Base-by-base conservation (phyloP, 2,113 vertebrate genomes). In the Oreocharis arfaki region DNA sequence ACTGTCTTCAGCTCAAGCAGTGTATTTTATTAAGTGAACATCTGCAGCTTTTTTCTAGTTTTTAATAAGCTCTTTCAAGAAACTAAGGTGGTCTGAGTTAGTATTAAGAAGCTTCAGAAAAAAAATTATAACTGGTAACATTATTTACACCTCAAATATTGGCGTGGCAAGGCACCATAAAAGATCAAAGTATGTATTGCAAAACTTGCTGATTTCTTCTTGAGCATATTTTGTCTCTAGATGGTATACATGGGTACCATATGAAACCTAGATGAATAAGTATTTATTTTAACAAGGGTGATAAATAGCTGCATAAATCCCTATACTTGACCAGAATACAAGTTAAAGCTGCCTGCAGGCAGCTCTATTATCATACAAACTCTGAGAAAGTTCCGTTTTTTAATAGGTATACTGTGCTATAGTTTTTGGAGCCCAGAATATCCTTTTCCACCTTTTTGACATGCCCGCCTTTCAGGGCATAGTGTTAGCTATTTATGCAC, bases 351-450 rank as follows among this genome's bases (percentile, higher is more conserved):
- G 42, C 42, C 61, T 87, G 17, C 33, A 88, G 53, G 32, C 61
- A 73, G 50, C 37, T 92, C 37, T 87, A 10, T 95, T 94, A 88
- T 88, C 89, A 87, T 82, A 71, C 7, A 8, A 68, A 68, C 59
- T 94, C 53, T 90, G 16, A 92, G 71, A 90, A 90, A 80, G 30
- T 73, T 84, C 49, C 26, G 7, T 60, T 86, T 84, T 90, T 83
- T 50, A 88, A 47, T 87, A 33, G 42, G 30, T 30, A 15, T 55
- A n/a, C 74, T 89, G 27, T 93, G 60, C 67, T 85, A 46, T 61
- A 90, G 63, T 73, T 84, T 96, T 91, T 83, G 26, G 49, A 92
- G 47, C 89, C 68, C 67, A 96, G 90, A 96, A 96, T 95, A 94
- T 75, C 41, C 35, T 91, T 89, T 95, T 95, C 64, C 69, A 95